These are phyloP conservation scores for Sebastes diploproa DNA, from an alignment of 2,797 vertebrate genomes.

Conservation along the genomic window DNA sequence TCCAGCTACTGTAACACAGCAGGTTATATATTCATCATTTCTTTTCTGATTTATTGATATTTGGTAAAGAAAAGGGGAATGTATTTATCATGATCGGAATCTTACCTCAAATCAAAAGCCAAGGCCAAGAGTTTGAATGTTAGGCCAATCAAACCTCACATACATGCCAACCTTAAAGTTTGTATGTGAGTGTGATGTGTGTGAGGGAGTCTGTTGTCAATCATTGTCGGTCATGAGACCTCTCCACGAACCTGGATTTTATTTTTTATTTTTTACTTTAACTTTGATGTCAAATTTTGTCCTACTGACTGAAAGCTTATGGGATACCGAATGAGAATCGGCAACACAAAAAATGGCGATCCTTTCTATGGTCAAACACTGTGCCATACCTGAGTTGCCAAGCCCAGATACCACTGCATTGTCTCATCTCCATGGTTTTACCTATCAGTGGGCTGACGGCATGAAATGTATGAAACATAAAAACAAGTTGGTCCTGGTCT, in stretches of 20 bases:
- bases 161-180: constrained; percentile 65
- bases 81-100: constrained; percentile 55
- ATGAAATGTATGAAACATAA: constrained; percentile 53
- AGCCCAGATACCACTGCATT: constrained; percentile 69
- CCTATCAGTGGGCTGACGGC: constrained; percentile 41
- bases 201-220: constrained; percentile 52
- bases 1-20: constrained; percentile 52
- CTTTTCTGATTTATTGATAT: constrained; percentile 45
- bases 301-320: constrained; percentile 82
- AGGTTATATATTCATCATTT: constrained; percentile 43
- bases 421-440: constrained; percentile 57
- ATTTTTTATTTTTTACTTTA: constrained; percentile 24
- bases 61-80: constrained; percentile 50
- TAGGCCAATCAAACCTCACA: constrained; percentile 61
- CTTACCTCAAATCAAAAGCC: constrained; percentile 55
- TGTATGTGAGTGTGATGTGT: constrained; percentile 28
- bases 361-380: constrained; percentile 81
- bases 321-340: constrained; percentile 61
- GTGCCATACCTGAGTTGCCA: constrained; percentile 83
- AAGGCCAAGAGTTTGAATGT: constrained; percentile 67
- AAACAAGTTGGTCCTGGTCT: constrained; percentile 58
- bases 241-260: constrained; percentile 45
- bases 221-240: constrained; percentile 43
- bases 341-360: constrained; percentile 64
- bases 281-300: constrained; percentile 74